phyloP scores from a whole-genome alignment of 1,140 invertebrate species.

The Sarcophaga bullata region DNA sequence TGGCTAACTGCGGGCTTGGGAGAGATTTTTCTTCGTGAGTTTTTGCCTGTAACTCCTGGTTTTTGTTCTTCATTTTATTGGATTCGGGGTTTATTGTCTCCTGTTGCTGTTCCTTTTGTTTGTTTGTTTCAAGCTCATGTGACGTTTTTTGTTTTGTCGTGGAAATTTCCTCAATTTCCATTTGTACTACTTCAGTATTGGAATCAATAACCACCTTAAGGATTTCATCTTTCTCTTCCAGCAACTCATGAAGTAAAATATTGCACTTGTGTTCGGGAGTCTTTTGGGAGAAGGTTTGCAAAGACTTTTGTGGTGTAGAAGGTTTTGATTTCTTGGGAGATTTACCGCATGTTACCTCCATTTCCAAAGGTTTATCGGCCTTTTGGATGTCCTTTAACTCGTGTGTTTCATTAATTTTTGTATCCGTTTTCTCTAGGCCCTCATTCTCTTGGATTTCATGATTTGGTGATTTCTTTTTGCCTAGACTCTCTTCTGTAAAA shows the following conservation, averaged over 20 bases:
- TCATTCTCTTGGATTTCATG: not conserved
- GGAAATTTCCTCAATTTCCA: slow-evolving; percentile 60
- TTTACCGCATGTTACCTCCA: not conserved
- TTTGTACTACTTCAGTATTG: slow-evolving; percentile 60
- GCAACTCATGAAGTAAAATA: slow-evolving; percentile 24
- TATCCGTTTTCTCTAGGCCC: not conserved
- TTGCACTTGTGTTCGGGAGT: slow-evolving; percentile 42
- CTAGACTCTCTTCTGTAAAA: not conserved
- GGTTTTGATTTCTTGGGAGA: slow-evolving; percentile 12
- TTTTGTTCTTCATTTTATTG: not conserved
- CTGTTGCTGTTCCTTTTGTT: not conserved
- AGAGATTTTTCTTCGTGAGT: not conserved
- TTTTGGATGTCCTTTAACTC: not conserved
- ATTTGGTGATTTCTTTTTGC: not conserved
- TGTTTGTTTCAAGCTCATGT: not conserved
- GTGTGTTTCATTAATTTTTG: not conserved
- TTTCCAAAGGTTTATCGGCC: no score
- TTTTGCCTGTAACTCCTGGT: not conserved
- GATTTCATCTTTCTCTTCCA: slow-evolving; percentile 43
- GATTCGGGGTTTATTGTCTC: not conserved
- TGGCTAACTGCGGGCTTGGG: not conserved
- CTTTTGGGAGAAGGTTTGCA: no score
- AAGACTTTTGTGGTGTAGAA: not conserved
- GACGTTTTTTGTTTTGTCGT: slow-evolving; percentile 1
- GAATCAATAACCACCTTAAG: slow-evolving; percentile 50